These are phyloP conservation scores for Cryptotis parvus DNA, from an alignment of 2,113 vertebrate genomes.

Conservation along the genomic window DNA sequence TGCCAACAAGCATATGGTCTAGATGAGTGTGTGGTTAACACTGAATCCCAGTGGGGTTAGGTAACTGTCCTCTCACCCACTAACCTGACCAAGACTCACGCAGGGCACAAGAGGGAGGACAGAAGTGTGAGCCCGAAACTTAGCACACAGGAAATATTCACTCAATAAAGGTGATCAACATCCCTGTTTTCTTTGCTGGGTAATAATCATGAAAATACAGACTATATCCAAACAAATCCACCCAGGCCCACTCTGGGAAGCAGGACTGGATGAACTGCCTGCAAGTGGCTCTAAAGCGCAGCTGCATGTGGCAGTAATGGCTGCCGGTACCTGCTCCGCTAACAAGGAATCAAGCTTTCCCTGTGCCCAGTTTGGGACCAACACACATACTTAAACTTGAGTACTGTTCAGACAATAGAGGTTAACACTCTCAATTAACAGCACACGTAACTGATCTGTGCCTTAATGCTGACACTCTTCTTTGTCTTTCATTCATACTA, in stretches of 20 bases:
- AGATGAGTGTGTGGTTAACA: not conserved
- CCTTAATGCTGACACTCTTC: not conserved
- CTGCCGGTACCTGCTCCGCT: too few relatives aligned
- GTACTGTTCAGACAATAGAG: not conserved
- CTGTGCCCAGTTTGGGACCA: too few relatives aligned
- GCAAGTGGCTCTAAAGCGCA: too few relatives aligned
- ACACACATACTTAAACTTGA: not conserved
- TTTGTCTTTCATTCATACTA: not conserved
- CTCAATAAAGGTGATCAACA: too few relatives aligned
- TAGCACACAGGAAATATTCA: not conserved
- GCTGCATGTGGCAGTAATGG: too few relatives aligned
- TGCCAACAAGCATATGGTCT: not conserved
- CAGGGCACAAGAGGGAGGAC: not conserved
- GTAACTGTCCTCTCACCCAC: not conserved
- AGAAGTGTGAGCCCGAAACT: not conserved
- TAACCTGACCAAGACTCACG: not conserved
- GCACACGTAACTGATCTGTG: not conserved
- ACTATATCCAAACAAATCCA: not conserved
- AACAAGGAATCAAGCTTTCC: too few relatives aligned
- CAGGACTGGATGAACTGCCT: too few relatives aligned
- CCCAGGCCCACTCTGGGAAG: too few relatives aligned
- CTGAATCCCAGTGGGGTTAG: not conserved
- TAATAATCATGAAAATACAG: not conserved
- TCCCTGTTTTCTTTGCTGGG: not conserved
- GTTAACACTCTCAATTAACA: not conserved